A percentile compares a stretch with the other conserved stretches of the same genome.
Evolutionary conservation across 1,140 invertebrate species (phyloP).

Genomic region (Drosophila prosaltans): DNA sequence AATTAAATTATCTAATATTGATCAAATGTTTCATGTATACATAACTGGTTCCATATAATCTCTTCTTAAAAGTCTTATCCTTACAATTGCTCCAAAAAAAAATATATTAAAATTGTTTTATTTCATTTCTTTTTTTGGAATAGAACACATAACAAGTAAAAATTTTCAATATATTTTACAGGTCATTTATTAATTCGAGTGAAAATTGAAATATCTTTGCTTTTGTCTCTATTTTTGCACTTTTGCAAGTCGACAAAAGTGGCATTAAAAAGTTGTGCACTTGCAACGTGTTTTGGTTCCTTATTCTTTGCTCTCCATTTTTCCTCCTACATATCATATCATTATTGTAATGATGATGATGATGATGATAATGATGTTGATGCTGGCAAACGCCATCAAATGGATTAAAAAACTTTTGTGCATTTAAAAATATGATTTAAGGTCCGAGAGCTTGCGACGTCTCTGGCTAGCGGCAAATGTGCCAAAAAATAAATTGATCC

Average conservation of each 20-base stretch:
- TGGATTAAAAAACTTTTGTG: conserved; percentile 78
- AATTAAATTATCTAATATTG: not conserved
- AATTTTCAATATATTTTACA: not conserved
- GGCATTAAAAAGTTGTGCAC: conserved; percentile 63
- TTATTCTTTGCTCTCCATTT: not conserved
- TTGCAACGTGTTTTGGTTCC: conserved; percentile 49
- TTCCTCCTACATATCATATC: conserved; percentile 1
- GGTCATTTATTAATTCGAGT: not conserved
- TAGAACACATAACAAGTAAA: not conserved
- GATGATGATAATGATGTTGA: conserved; percentile 29
- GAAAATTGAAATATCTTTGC: not conserved
- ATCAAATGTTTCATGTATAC: too few relatives aligned
- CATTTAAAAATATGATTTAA: conserved; percentile 49
- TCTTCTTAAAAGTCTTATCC: too few relatives aligned
- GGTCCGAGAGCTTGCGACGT: conserved; percentile 59
- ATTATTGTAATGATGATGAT: conserved; percentile 18
- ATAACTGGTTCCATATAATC: too few relatives aligned
- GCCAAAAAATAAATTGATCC: conserved; percentile 73
- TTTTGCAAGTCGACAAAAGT: conserved; percentile 62
- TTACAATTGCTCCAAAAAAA: too few relatives aligned
- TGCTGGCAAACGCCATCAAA: conserved; percentile 52
- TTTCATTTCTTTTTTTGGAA: too few relatives aligned
- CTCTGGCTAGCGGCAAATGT: conserved; percentile 54
- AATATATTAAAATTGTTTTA: too few relatives aligned
- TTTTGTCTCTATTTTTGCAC: conserved; percentile 50